Base-by-base conservation (phyloP, 2,113 vertebrate genomes). In the Ictalurus punctatus region DNA sequence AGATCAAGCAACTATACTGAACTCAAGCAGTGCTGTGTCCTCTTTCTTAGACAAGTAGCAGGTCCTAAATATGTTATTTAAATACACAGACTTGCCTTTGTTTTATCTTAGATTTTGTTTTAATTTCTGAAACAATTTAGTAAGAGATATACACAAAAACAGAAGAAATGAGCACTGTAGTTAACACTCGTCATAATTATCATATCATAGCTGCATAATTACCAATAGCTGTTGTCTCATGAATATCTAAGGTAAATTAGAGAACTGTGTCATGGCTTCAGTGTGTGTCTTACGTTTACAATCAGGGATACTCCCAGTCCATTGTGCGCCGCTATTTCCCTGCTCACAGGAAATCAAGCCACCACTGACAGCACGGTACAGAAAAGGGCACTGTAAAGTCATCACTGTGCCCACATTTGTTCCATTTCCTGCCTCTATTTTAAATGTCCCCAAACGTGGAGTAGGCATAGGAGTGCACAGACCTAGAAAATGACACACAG, bases 261-360 rank as follows among this genome's bases (percentile, higher is more conserved):
- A 0, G 0, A 80, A 56, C 30, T 80, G 34, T 63, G 6, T 83
- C 4, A 61, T 25, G 25, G 30, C 23, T 58, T 89, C 25, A 59
- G 30, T 83, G 25, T 69, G 48, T 67, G 8, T 73, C 97, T 96
- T 96, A 99, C 98, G 88, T 92, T 95, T 96, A 93, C 98, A 99
- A 87, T 93, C 91, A 9, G 97, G 96, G 7, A 89, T 91, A 7
- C 92, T 93, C 0, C 95, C 96, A 61, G 94, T 96, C 98, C 98
- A 99, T 85, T 95, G 92, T 0, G 97, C 93, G 23, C 91, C 10
- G 79, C 94, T 97, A 25, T 91, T 94, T 84, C 90, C 95, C 96
- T 96, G 96, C 37, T 96, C 0, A 0, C 98, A 97, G 85, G 92
- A 96, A 65, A 93, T 92, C n/a, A 96, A 8, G 8, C 93, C 93